These are phyloP conservation scores for Loriculus beryllinus DNA, from an alignment of 2,797 vertebrate genomes.

Conservation along the genomic window DNA sequence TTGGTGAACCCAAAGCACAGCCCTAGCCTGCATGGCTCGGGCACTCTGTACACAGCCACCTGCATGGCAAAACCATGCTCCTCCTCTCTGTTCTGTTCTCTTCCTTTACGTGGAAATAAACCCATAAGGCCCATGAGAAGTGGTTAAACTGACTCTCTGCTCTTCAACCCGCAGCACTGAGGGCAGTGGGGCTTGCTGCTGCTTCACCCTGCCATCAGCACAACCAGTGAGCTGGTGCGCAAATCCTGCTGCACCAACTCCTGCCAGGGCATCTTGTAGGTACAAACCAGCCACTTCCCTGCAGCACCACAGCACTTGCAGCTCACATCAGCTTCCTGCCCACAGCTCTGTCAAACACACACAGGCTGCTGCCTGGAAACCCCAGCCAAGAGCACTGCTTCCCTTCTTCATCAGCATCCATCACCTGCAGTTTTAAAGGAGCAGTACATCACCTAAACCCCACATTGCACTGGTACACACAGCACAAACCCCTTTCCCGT, in stretches of 20 bases:
- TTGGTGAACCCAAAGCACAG: background rate
- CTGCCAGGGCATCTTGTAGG: background rate
- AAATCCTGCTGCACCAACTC: background rate
- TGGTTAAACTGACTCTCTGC: background rate
- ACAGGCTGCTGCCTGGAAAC: background rate
- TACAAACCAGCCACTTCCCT: background rate
- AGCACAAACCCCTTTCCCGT: background rate
- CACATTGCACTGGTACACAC: accelerated
- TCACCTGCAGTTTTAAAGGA: accelerated
- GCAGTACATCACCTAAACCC: background rate
- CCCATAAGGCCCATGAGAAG: accelerated
- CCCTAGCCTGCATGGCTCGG: background rate
- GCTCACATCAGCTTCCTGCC: background rate
- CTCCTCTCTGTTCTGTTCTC: background rate
- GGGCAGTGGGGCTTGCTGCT: background rate
- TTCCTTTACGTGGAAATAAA: background rate
- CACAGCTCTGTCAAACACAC: background rate
- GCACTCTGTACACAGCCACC: accelerated
- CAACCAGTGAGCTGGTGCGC: background rate
- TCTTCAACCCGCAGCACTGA: accelerated
- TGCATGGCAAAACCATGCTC: background rate
- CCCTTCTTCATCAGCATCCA: background rate
- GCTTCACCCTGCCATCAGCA: background rate
- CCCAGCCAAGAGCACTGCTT: background rate
- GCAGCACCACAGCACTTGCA: background rate